A percentile compares a stretch with the other conserved stretches of the same genome.
These are phyloP conservation scores for Trididemnum clinides DNA, from an alignment of 23 tunicate genomes.

Conservation along the genomic window DNA sequence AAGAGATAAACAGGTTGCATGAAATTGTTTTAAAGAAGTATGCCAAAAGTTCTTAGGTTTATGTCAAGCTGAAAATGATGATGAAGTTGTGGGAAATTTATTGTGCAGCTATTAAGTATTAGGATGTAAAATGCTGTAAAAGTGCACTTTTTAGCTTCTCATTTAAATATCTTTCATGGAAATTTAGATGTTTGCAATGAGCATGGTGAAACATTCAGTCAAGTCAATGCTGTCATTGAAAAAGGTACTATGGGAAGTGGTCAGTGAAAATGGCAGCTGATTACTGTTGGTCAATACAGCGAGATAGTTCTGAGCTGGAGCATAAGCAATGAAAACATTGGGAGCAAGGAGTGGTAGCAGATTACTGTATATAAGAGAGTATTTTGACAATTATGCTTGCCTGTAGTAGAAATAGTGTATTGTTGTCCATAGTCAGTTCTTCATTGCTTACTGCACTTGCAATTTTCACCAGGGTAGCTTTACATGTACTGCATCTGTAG, in stretches of 20 bases:
- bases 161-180: slow-evolving; percentile 4
- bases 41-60: neutral
- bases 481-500: no score
- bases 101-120: slow-evolving; percentile 24
- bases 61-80: neutral
- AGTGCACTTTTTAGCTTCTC: slow-evolving; percentile 1
- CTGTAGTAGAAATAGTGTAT: neutral
- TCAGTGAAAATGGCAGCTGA: slow-evolving; percentile 32
- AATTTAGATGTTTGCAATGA: slow-evolving; percentile 24
- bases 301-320: no score
- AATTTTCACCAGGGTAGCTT: no score
- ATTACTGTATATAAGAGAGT: slow-evolving; percentile 8
- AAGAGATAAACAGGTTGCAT: neutral
- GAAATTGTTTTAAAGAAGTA: no score
- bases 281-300: slow-evolving; percentile 30
- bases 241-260: slow-evolving; percentile 1
- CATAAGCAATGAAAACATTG: neutral
- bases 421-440: no score
- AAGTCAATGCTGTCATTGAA: slow-evolving; percentile 16
- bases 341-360: no score
- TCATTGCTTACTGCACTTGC: no score
- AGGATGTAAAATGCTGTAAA: slow-evolving; percentile 1
- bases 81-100: neutral
- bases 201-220: slow-evolving; percentile 13
- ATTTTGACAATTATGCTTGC: slow-evolving; percentile 17